A percentile compares a stretch with the other conserved stretches of the same genome.
Evolutionary conservation across 2,113 vertebrate species (phyloP).

Genomic region (Dromaius novaehollandiae): DNA sequence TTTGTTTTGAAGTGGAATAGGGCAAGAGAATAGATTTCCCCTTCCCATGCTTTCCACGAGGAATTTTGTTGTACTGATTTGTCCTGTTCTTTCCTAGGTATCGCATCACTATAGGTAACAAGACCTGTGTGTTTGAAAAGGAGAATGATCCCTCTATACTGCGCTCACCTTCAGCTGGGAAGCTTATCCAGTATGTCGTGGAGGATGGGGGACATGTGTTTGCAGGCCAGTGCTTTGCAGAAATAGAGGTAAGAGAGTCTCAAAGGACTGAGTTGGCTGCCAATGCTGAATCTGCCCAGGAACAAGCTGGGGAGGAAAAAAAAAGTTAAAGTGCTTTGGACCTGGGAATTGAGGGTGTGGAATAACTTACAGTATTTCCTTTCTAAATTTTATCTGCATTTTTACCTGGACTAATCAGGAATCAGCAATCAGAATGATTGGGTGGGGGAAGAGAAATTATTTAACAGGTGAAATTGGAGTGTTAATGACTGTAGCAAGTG

Average conservation of each 20-base stretch:
- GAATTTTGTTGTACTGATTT: not conserved
- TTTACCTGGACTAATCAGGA: not conserved
- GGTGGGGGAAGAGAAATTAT: not conserved
- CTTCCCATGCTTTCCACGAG: not conserved
- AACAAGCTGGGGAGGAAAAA: not conserved
- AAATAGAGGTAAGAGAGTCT: conserved; percentile 89
- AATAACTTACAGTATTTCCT: not conserved
- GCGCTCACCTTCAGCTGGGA: conserved; percentile 94
- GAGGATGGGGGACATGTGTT: conserved; percentile 98
- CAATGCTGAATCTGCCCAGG: not conserved
- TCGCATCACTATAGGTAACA: conserved; percentile 98
- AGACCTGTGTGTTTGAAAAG: conserved; percentile 98
- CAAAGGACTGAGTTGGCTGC: not conserved
- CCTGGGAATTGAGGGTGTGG: rapidly evolving
- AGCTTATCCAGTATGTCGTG: conserved; percentile 95
- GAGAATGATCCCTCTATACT: conserved; percentile 97
- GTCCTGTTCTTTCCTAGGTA: conserved; percentile 76
- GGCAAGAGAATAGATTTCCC: not conserved
- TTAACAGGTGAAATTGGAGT: not conserved
- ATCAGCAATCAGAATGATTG: not conserved
- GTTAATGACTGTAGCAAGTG: not conserved
- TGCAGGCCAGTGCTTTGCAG: conserved; percentile 94
- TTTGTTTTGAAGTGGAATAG: not conserved
- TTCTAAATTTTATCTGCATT: not conserved
- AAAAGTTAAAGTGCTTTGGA: not conserved